These are phyloP conservation scores for Nymphicus hollandicus DNA, from an alignment of 2,113 vertebrate genomes.

Conservation along the genomic window DNA sequence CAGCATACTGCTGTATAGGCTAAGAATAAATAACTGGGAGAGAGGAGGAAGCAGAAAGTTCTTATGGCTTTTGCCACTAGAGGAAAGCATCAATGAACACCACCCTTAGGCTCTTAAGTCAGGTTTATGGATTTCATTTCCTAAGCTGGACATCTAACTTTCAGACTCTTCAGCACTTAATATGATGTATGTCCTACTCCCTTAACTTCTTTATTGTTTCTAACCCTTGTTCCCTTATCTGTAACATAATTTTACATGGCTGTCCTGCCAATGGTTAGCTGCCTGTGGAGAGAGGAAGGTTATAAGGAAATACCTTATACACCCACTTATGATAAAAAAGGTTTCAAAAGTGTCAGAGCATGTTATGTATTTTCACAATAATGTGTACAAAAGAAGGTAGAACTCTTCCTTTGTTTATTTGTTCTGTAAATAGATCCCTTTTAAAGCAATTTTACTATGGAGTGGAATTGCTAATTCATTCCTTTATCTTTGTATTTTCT, in stretches of 20 bases:
- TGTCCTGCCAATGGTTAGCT: neutral
- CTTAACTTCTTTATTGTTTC: neutral
- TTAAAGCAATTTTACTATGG: neutral
- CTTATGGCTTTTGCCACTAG: neutral
- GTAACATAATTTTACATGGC: neutral
- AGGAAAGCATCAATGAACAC: neutral
- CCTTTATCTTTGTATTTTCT: neutral
- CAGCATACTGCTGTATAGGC: neutral
- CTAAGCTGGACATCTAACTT: neutral
- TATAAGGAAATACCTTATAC: neutral
- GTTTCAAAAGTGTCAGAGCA: neutral
- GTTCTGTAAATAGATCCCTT: neutral
- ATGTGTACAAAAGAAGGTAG: neutral
- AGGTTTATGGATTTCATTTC: neutral
- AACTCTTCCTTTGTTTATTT: neutral
- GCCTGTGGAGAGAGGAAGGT: neutral
- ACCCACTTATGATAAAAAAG: neutral
- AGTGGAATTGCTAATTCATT: neutral
- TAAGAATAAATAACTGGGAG: slow-evolving; percentile 6
- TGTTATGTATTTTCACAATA: neutral
- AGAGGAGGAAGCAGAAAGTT: neutral
- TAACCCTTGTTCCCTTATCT: neutral
- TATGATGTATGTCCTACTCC: neutral
- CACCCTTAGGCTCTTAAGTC: neutral
- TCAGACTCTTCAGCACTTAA: neutral